Evolutionary conservation across 2,113 vertebrate species (phyloP), one percentile per base, ranked within the genome.

Genomic region (Strix uralensis): DNA sequence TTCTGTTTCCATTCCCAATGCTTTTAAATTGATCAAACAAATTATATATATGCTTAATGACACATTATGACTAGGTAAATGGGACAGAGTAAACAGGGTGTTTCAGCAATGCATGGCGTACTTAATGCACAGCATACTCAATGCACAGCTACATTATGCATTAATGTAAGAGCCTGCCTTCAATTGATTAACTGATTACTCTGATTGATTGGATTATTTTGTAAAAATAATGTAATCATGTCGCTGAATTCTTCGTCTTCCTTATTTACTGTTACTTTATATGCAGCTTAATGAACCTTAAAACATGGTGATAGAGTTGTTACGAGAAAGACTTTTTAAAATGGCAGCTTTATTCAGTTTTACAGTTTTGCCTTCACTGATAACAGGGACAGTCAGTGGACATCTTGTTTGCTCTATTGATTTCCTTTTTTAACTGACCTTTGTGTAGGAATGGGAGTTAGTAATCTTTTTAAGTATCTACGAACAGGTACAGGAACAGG

Each of bases 141-240:
- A 96, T 96, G 84, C 91, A 94, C 93, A 92, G 80, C 95, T 96
- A 77, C 89, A 93, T 97, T 97, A 96, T 94, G 81, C 94, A 93
- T 94, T 96, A 98, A 90, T 92, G 58, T 74, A 96, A 96, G 75
- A 97, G 92, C 95, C 69, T 92, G 75, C 84, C 94, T 97, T 84
- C 96, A 96, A 95, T 98, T 97, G 98, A 98, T 98, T 98, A 97
- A 95, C 97, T 96, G 97, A 98, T 98, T 98, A 98, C 95, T 97
- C 80, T 90, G 97, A 98, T 97, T 96, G 97, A 97, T 98, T 98
- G 95, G 93, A 96, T 98, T 97, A 97, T 97, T 98, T 98, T 97
- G 97, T 96, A 93, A 94, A 95, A 97, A 97, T 97, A 98, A 97
- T 91, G 94, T 95, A 94, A 94, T 88, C 59, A 92, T 89, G 89